These are phyloP conservation scores for Lordiphosa mommai DNA, from an alignment of 1,140 invertebrate genomes.

Conservation along the genomic window DNA sequence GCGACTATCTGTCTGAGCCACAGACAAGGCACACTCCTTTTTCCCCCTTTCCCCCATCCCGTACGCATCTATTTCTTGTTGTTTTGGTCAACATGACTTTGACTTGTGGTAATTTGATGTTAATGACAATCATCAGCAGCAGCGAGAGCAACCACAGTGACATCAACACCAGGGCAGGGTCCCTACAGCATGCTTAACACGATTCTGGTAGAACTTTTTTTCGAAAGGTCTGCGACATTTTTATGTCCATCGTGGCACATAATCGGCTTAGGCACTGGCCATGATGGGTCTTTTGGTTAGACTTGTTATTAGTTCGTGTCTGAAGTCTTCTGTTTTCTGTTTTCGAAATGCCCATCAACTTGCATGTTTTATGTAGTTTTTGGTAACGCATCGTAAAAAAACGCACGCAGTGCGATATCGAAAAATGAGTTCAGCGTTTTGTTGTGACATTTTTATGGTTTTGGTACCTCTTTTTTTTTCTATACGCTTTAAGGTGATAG, in stretches of 20 bases:
- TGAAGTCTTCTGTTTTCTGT: constrained; percentile 54
- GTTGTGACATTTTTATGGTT: constrained; percentile 69
- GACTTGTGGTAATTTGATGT: constrained; percentile 77
- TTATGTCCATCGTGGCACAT: constrained; percentile 48
- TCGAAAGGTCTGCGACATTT: constrained; percentile 19
- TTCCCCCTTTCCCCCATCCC: not conserved
- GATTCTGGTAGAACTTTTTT: constrained; percentile 51
- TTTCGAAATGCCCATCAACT: constrained; percentile 55
- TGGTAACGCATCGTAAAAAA: constrained; percentile 38
- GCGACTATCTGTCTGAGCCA: constrained; percentile 47
- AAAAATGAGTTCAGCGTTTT: constrained; percentile 72
- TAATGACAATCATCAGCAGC: constrained; percentile 73
- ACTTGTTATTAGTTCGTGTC: constrained; percentile 63
- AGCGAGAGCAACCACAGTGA: constrained; percentile 38
- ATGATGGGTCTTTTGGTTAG: constrained; percentile 43
- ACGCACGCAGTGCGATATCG: constrained; percentile 37
- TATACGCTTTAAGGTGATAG: too few species aligned
- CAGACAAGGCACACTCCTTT: not conserved
- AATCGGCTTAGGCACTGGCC: constrained; percentile 51
- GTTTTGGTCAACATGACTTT: constrained; percentile 61
- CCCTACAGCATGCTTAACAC: constrained; percentile 48
- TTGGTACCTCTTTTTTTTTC: constrained; percentile 5
- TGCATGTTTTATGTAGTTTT: constrained; percentile 49
- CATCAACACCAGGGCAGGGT: constrained; percentile 44
- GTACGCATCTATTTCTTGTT: not conserved